A percentile compares a stretch with the other conserved stretches of the same genome.
Conservation (phyloP, 1,140 invertebrate species). For the Pollicipes pollicipes region DNA sequence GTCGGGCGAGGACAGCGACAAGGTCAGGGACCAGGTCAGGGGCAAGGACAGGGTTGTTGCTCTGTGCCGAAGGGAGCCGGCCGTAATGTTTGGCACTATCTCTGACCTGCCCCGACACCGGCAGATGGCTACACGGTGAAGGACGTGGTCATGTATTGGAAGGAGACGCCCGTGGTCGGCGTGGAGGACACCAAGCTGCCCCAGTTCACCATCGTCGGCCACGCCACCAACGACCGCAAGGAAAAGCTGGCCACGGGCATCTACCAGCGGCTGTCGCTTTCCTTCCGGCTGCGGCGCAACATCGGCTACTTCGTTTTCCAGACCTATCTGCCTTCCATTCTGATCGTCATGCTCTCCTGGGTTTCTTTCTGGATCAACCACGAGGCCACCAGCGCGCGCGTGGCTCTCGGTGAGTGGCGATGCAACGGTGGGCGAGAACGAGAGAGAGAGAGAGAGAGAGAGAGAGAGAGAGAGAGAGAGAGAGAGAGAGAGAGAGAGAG, state of each 20-base stretch:
- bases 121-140: constrained; percentile 90
- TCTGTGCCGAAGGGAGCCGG: no score
- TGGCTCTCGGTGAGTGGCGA: constrained; percentile 47
- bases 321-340: constrained; percentile 59
- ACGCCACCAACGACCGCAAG: constrained; percentile 79
- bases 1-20: no score
- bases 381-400: constrained; percentile 56
- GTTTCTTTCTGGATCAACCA: no score
- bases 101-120: no score
- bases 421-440: no score
- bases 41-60: no score
- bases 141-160: constrained; percentile 97
- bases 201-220: constrained; percentile 86
- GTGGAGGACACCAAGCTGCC: constrained; percentile 85
- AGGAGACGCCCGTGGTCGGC: constrained; percentile 63
- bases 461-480: no score
- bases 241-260: constrained; percentile 62
- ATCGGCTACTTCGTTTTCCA: constrained; percentile 69
- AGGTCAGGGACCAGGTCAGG: no score
- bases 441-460: no score
- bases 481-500: no score
- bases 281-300: constrained; percentile 55
- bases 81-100: no score
- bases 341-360: constrained; percentile 65
- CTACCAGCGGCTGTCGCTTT: constrained; percentile 81